A percentile compares a stretch with the other conserved stretches of the same genome.
Evolutionary conservation across 2,113 vertebrate genomes (phyloP).

Genomic region (Rhadina sibilatrix): DNA sequence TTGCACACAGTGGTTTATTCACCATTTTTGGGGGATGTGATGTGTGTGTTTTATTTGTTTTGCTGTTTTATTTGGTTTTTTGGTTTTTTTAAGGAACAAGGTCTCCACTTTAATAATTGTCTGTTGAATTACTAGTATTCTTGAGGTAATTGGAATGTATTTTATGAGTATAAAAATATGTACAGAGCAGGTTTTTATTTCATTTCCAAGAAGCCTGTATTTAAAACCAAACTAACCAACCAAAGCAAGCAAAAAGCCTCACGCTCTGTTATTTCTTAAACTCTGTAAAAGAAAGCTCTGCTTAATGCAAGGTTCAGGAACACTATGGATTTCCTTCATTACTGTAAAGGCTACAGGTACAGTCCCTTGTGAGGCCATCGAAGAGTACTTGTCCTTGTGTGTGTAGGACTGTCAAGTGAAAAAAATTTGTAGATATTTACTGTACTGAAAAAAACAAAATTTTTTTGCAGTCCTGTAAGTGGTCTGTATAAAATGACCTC

Average conservation of each 20-base stretch:
- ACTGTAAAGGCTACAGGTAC: background rate
- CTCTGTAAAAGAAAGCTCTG: background rate
- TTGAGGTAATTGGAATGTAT: background rate
- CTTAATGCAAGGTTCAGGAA: background rate
- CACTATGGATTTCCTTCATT: background rate
- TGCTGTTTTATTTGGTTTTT: background rate
- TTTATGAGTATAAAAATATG: background rate
- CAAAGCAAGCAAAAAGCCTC: background rate
- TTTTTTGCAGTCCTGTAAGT: background rate
- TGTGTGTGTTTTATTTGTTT: background rate
- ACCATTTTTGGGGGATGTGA: accelerated
- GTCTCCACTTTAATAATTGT: background rate
- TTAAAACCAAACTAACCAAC: background rate
- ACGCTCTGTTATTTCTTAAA: background rate
- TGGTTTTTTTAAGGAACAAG: too few species aligned
- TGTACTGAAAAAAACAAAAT: background rate
- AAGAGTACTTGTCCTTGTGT: background rate
- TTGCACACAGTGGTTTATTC: background rate
- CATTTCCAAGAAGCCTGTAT: background rate
- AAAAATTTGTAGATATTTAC: background rate
- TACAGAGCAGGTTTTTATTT: background rate
- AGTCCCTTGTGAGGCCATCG: background rate
- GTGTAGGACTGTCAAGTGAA: background rate
- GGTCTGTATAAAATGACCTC: background rate
- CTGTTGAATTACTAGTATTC: background rate